Evolutionary conservation across 1,140 invertebrate species (phyloP), one percentile per base, ranked within the genome.

Genomic region (Ectropis grisescens): DNA sequence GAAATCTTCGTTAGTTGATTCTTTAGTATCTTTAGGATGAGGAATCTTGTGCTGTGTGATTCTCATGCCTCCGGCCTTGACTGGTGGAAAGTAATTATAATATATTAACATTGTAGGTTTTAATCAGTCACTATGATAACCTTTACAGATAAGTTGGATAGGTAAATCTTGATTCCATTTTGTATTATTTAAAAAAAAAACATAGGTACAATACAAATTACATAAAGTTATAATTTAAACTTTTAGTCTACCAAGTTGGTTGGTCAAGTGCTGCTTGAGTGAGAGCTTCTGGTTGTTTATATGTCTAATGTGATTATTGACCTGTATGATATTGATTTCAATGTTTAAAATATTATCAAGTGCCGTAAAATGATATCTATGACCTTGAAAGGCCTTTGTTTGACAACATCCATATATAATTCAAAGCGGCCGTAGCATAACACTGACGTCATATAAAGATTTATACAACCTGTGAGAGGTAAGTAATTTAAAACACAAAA

Each of bases 41-140:
- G 89, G 86, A 3, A 83, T 82, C 75, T 95, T 95, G 58, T 96
- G 91, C 52, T 96, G 93, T 2, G 91, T 94, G 58, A 96, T 94
- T 41, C 94, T 85, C 94, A 95, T 96, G 1, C 93, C 93, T 11
- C 94, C 93, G 41, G 92, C 94, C 85, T 95, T 96, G 0, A 95
- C 93, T 95, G 74, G n/a, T 10, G 16, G 16, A 19, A 3, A 19
- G 16, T 19, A 4, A n/a, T 19, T n/a, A n/a, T n/a, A 58, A 45
- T 48, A 58, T 0, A 29, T 15, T 27, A 10, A 32, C 24, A 25
- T 16, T 35, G 14, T 11, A 2, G n/a, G n/a, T n/a, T n/a, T n/a
- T n/a, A n/a, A n/a, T n/a, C n/a, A n/a, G n/a, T n/a, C n/a, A n/a
- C n/a, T n/a, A n/a, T n/a, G n/a, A n/a, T n/a, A n/a, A n/a, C n/a